Conservation (phyloP, 2,797 vertebrate species). For the Falco biarmicus region DNA sequence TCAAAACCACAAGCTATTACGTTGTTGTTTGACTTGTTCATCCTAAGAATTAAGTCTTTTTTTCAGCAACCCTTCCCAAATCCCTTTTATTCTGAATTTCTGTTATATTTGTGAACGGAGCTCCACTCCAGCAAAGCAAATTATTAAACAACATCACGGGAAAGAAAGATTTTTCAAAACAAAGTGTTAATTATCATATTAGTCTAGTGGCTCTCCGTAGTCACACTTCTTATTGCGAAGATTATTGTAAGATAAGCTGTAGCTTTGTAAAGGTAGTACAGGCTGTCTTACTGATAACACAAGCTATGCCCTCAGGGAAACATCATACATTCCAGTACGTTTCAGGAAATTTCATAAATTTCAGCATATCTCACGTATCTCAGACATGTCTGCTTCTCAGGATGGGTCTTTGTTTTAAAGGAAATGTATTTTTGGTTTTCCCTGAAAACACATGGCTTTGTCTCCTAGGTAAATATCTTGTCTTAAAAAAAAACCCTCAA, state of each 20-base stretch:
- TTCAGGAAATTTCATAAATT: conserved; percentile 69
- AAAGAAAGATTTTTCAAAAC: neutral
- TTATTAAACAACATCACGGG: neutral
- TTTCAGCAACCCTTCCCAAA: neutral
- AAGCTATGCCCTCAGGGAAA: conserved; percentile 20
- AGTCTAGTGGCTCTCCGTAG: neutral
- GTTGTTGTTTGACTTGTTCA: neutral
- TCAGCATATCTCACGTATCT: conserved; percentile 53
- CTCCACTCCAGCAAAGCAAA: neutral
- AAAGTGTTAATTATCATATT: neutral
- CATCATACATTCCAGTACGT: conserved; percentile 46
- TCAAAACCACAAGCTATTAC: neutral
- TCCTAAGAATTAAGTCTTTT: neutral
- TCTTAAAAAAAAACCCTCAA: neutral
- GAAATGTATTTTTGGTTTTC: conserved; percentile 66
- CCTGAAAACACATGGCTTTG: conserved; percentile 12
- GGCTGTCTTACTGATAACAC: conserved; percentile 20
- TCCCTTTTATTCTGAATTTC: neutral
- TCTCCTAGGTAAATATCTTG: neutral
- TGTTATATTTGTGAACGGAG: neutral
- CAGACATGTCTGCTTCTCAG: conserved; percentile 50
- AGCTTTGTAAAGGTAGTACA: conserved; percentile 19
- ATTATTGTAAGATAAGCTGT: neutral
- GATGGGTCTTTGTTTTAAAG: conserved; percentile 48
- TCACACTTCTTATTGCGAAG: neutral